Conservation (phyloP, 2,113 vertebrate genomes). For the Uria lomvia region DNA sequence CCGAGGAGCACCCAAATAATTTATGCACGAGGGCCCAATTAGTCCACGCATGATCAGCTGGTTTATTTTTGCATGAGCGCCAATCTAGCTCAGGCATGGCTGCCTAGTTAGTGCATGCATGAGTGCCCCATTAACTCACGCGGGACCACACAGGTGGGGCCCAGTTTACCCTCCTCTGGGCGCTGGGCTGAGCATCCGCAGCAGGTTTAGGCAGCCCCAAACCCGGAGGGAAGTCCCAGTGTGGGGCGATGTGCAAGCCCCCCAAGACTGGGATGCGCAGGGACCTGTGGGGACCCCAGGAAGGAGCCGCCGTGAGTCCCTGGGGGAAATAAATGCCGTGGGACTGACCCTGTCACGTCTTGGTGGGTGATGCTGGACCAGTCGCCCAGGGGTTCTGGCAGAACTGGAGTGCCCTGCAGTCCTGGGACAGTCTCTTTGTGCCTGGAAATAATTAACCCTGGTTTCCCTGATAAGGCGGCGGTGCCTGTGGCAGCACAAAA, state of each 20-base stretch:
- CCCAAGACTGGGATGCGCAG: accelerated
- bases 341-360: accelerated
- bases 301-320: neutral
- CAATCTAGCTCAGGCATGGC: neutral
- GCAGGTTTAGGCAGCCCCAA: neutral
- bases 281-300: neutral
- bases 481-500: neutral
- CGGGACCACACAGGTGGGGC: accelerated
- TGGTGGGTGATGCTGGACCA: neutral
- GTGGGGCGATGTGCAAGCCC: accelerated
- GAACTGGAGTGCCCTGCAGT: neutral
- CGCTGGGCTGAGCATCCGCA: accelerated
- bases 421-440: accelerated
- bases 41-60: accelerated
- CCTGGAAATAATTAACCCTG: conserved; percentile 30
- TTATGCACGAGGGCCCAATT: neutral
- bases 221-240: accelerated
- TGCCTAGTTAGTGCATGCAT: neutral
- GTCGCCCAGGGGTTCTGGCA: neutral
- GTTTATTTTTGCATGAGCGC: neutral
- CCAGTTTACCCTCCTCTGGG: accelerated
- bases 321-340: accelerated
- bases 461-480: neutral
- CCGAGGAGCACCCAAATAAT: neutral
- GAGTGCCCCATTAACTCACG: neutral